These are phyloP conservation scores for Epinephelus cyanopodus DNA, from an alignment of 2,113 vertebrate species.

Conservation along the genomic window DNA sequence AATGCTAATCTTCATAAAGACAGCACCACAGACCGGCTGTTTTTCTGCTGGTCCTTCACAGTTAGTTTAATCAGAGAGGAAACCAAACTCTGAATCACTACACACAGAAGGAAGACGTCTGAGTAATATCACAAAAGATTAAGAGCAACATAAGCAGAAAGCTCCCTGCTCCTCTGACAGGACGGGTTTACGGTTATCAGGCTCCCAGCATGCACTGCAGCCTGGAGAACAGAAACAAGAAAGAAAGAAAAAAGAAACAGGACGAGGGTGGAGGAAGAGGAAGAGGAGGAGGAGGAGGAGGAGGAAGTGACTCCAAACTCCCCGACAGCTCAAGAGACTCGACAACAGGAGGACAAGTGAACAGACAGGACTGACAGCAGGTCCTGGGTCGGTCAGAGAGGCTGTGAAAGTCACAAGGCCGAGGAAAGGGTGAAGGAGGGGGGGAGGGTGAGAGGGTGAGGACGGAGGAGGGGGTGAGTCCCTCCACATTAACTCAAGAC, in stretches of 20 bases:
- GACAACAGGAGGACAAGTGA: conserved; percentile 66
- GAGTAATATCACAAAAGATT: not conserved
- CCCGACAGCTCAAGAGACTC: conserved; percentile 44
- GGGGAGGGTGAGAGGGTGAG: not conserved
- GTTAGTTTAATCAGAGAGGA: not conserved
- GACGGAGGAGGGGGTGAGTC: not conserved
- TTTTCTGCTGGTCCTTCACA: too few species aligned
- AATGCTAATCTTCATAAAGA: not conserved
- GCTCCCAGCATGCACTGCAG: conserved; percentile 70
- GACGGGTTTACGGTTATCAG: conserved; percentile 5
- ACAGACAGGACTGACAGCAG: conserved; percentile 63
- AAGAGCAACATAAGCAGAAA: not conserved
- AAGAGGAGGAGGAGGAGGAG: conserved; percentile 61
- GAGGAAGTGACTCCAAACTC: conserved; percentile 45
- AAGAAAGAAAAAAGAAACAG: conserved; percentile 36
- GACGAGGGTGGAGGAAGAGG: conserved; percentile 60
- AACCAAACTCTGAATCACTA: not conserved
- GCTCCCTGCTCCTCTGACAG: conserved; percentile 31
- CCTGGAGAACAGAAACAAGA: conserved; percentile 40
- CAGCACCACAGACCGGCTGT: too few species aligned
- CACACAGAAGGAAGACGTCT: not conserved
- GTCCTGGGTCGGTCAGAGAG: conserved; percentile 43
- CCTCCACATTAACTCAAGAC: conserved; percentile 48
- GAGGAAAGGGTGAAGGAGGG: not conserved
- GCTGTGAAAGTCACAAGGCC: conserved; percentile 49